Conservation (phyloP, 2,113 vertebrate genomes). For the Pycnonotus jocosus region DNA sequence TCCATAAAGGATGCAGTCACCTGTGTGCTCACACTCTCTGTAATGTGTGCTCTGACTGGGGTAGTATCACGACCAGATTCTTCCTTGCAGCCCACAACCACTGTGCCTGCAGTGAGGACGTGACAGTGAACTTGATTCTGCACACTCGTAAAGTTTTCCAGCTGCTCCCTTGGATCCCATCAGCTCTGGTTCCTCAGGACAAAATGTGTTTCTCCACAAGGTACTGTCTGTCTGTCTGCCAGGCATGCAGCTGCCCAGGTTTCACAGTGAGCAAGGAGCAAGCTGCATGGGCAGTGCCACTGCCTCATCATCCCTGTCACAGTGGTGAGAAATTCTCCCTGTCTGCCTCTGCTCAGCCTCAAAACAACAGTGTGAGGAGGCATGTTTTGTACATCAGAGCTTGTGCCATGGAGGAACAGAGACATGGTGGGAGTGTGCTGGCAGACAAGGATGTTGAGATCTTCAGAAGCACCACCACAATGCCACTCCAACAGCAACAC, state of each 20-base stretch:
- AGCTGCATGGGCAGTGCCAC: background rate
- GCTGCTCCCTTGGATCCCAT: background rate
- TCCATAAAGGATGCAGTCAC: background rate
- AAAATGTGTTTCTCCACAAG: background rate
- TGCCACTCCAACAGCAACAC: background rate
- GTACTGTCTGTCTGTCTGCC: background rate
- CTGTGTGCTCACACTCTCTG: background rate
- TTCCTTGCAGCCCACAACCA: rapidly evolving
- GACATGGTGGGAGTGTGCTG: background rate
- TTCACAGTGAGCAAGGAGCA: rapidly evolving
- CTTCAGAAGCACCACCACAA: background rate
- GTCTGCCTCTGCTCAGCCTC: background rate
- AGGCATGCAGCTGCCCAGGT: background rate
- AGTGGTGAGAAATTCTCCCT: background rate
- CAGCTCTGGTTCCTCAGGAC: background rate
- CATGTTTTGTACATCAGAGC: background rate
- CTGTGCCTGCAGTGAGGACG: background rate
- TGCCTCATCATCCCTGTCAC: background rate
- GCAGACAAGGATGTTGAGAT: background rate
- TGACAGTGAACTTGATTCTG: background rate
- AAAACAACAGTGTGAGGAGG: background rate
- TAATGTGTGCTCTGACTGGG: background rate
- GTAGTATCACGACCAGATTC: background rate
- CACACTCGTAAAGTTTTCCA: background rate
- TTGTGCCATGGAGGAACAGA: background rate